Conservation (phyloP, 2,888 invertebrate species). For the Synergus laeviventris region DNA sequence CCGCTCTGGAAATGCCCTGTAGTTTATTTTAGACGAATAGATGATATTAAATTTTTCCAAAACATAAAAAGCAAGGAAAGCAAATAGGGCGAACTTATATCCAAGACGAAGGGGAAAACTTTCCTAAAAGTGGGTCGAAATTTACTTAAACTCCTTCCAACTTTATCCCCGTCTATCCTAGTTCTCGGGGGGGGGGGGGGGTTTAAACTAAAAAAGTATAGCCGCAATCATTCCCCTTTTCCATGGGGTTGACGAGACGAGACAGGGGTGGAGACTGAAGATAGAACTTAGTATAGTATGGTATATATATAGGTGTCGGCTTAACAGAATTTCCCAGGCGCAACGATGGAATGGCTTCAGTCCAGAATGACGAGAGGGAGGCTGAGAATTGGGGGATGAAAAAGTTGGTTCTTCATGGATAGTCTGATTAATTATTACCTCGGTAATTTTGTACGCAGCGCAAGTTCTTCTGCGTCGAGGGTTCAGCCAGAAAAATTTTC, state of each 20-base stretch:
- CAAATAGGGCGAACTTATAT: neutral
- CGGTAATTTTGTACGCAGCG: slow-evolving; percentile 48
- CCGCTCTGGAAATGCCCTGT: too few species aligned
- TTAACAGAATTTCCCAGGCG: slow-evolving; percentile 48
- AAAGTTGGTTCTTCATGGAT: slow-evolving; percentile 44
- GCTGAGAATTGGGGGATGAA: slow-evolving; percentile 32
- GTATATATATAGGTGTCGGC: slow-evolving; percentile 31
- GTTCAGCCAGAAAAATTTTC: slow-evolving; percentile 16
- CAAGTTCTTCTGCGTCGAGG: slow-evolving; percentile 21
- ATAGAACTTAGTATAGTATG: neutral
- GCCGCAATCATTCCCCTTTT: slow-evolving; percentile 8
- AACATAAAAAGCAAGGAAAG: neutral
- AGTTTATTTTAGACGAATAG: too few species aligned
- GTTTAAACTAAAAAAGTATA: slow-evolving; percentile 36
- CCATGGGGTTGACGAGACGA: slow-evolving; percentile 26
- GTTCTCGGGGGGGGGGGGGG: slow-evolving; percentile 23
- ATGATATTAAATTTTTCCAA: neutral
- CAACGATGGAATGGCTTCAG: slow-evolving; percentile 34
- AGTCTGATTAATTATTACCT: slow-evolving; percentile 54
- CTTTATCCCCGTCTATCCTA: neutral
- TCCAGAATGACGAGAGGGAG: slow-evolving; percentile 6
- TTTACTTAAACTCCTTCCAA: slow-evolving; percentile 22
- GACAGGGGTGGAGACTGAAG: neutral
- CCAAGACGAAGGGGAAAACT: neutral
- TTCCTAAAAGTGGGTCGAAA: slow-evolving; percentile 13